phyloP scores from a whole-genome alignment of 2,113 vertebrate genomes.

The Elaphurus davidianus region DNA sequence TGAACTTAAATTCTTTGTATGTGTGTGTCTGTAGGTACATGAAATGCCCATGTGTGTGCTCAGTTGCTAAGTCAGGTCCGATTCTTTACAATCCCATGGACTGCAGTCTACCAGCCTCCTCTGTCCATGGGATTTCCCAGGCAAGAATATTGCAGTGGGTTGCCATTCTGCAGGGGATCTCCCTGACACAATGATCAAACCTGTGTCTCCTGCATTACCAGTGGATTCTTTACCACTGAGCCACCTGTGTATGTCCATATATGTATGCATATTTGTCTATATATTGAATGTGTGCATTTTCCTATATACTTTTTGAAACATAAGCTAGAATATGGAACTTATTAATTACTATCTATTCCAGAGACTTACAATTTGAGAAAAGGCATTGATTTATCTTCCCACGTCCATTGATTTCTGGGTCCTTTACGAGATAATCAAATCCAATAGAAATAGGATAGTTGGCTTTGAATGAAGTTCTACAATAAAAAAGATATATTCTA shows the following conservation, averaged over 20 bases:
- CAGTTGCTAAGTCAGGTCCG: too few species aligned
- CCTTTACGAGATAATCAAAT: background rate
- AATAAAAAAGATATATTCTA: background rate
- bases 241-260: background rate
- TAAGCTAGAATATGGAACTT: background rate
- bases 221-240: too few species aligned
- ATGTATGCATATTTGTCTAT: background rate
- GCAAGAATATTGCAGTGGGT: too few species aligned
- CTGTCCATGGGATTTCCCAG: too few species aligned
- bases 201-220: too few species aligned
- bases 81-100: too few species aligned
- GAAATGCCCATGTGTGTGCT: too few species aligned
- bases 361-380: background rate
- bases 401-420: fast-evolving
- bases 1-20: background rate
- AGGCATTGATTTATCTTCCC: background rate
- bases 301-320: background rate
- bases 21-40: background rate
- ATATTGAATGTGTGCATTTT: background rate
- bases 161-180: too few species aligned
- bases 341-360: background rate
- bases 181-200: too few species aligned
- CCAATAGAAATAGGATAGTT: background rate
- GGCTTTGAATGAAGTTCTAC: slow-evolving; percentile 12
- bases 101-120: too few species aligned